Evolutionary conservation across 2,888 invertebrate species (phyloP), one percentile per base, ranked within the genome.

Genomic region (Phalera bucephala): DNA sequence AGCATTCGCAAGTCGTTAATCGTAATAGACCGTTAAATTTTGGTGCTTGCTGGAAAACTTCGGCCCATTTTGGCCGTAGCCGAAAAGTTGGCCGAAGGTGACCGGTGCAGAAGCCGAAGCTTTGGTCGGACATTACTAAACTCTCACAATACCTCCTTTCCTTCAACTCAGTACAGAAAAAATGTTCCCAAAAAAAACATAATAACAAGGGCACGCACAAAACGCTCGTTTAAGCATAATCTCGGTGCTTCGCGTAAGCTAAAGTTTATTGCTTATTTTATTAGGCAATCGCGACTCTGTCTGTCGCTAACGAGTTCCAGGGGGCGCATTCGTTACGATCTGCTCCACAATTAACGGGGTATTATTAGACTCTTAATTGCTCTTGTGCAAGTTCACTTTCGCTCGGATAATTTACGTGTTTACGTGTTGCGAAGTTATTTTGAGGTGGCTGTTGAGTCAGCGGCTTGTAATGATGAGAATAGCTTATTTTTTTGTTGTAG

Each of bases 381-480:
- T 58, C 61, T 72, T 74, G 72, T 73, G 75, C 60, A 73, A 76
- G 64, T 73, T 65, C 56, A 64, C 66, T 67, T 63, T 65, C 53
- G 36, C 59, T 64, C 49, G 39, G 50, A 58, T 67, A 57, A 71
- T 69, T 72, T 64, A 70, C 52, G 54, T 52, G 44, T 53, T 45
- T 50, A 53, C 54, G 36, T 40, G 35, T 28, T 44, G 17, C 12
- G 28, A 1, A n/a, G 6, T 12, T 5, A 26, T 22, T 21, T 21
- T 34, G 27, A 9, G 19, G 10, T 37, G 36, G 49, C 26, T 46
- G 39, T 22, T 4, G 22, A 22, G 4, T 10, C 10, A n/a, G 10
- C 1, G 3, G 1, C 9, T 22, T 22, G 10, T 22, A 22, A 5
- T 4, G 17, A 17, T 17, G 6, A 3, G n/a, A 4, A 6, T 17